Base-by-base conservation (phyloP, 2,113 vertebrate genomes). In the Leptobrachium leishanense region DNA sequence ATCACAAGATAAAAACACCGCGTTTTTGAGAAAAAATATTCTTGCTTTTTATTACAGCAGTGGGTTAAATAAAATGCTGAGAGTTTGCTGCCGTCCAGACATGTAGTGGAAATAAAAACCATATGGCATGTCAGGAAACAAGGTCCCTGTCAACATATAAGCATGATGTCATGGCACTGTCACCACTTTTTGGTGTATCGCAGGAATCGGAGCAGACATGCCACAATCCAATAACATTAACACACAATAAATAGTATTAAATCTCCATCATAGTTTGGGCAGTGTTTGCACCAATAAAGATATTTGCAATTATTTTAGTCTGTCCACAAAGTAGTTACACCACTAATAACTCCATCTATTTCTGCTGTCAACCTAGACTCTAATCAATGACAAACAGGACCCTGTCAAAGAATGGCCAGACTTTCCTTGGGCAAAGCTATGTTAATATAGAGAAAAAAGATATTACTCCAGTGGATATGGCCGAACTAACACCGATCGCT, bases 111-210 rank as follows among this genome's bases (percentile, higher is more conserved):
- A 70, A 77, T 50, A 77, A n/a, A 39, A 63, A 40, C 69, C n/a
- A 77, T 46, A 69, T 39, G 68, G 41, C 20, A 41, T 54, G 65
- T 43, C 53, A 43, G n/a, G 46, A 50, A 59, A 11, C 10, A 12
- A 59, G 55, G 11, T 59, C 55, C 2, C 55, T 50, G 42, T 70
- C 43, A 59, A 50, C 2, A 15, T 46, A 77, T 57, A 70, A 76
- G 68, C 67, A 77, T 70, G 67, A 77, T 62, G 67, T 77, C 67
- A 70, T 63, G 42, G 70, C 39, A 8, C 66, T 46, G 75, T 77
- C 67, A 70, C 12, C 50, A 62, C 15, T 46, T 46, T n/a, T 15
- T 39, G 20, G 40, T 46, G 55, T 77, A 43, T 62, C 9, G 59
- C 15, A 70, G 6, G 67, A 62, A 50, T 50, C 46, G 43, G 46